Conservation (phyloP, 1,140 invertebrate genomes). For the Aradophagus sp. region DNA sequence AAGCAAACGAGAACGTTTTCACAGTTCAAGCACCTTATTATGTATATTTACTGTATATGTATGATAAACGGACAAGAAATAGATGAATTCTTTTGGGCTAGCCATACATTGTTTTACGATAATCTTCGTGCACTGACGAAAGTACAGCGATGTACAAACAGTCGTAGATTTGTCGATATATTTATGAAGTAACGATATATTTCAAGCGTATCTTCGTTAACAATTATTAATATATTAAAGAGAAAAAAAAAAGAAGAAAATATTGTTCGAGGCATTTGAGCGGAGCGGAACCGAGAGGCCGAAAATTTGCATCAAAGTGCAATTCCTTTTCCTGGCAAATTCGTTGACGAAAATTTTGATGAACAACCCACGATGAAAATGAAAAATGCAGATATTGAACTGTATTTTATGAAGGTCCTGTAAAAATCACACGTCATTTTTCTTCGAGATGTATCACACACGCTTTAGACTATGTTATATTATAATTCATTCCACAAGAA, state of each 20-base stretch:
- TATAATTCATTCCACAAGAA: slow-evolving; percentile 50
- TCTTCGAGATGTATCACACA: slow-evolving; percentile 43
- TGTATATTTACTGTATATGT: slow-evolving; percentile 70
- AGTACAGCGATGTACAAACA: slow-evolving; percentile 43
- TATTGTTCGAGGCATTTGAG: slow-evolving; percentile 9
- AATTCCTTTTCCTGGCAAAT: slow-evolving; percentile 15
- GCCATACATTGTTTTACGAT: slow-evolving; percentile 46
- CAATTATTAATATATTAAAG: slow-evolving; percentile 7
- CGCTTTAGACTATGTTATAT: slow-evolving; percentile 52
- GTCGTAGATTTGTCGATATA: slow-evolving; percentile 47
- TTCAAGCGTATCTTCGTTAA: slow-evolving; percentile 43
- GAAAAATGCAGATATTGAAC: slow-evolving; percentile 14
- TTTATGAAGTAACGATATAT: slow-evolving; percentile 47
- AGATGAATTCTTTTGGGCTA: slow-evolving; percentile 49
- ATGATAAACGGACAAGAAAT: slow-evolving; percentile 56
- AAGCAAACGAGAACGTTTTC: slow-evolving; percentile 65
- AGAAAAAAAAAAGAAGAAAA: background rate
- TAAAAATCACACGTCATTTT: slow-evolving; percentile 42
- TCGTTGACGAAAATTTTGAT: slow-evolving; percentile 21
- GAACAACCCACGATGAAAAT: too few species aligned
- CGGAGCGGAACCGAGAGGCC: too few species aligned
- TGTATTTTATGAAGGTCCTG: slow-evolving; percentile 28
- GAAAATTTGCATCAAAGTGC: too few species aligned
- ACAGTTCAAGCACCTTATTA: slow-evolving; percentile 70
- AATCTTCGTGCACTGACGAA: slow-evolving; percentile 33